phyloP scores from a whole-genome alignment of 2,888 invertebrate genomes.

The Odontothrips loti region DNA sequence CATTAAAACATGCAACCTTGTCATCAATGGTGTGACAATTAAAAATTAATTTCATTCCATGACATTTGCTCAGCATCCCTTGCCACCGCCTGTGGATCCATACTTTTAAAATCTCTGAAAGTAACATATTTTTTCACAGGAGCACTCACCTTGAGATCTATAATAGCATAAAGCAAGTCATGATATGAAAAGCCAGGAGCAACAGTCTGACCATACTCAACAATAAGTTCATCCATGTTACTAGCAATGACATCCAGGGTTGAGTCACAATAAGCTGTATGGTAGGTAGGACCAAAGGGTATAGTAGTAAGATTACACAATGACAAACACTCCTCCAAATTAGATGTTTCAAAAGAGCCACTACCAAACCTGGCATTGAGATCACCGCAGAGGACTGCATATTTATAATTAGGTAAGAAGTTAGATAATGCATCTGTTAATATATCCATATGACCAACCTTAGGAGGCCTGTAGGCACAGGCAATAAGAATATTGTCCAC shows the following conservation, averaged over 20 bases:
- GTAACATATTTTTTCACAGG: neutral
- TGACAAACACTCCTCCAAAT: neutral
- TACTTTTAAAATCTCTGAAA: neutral
- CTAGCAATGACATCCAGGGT: neutral
- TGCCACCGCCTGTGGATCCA: neutral
- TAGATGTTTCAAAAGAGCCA: neutral
- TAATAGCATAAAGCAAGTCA: neutral
- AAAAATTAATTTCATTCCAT: neutral
- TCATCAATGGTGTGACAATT: neutral
- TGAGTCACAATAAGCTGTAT: neutral
- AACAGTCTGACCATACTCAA: neutral
- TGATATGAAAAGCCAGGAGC: neutral
- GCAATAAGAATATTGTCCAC: neutral
- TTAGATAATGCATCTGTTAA: neutral
- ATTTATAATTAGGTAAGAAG: neutral
- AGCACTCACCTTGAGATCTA: neutral
- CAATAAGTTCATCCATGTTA: neutral
- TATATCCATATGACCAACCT: neutral
- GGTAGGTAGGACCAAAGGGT: neutral
- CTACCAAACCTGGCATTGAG: neutral
- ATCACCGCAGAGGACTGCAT: neutral
- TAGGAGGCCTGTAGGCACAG: neutral
- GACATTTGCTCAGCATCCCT: neutral
- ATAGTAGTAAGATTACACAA: neutral
- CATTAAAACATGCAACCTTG: neutral